Evolutionary conservation across 2,113 vertebrate genomes (phyloP), one percentile per base, ranked within the genome.

Genomic region (Acrocephalus kingi): DNA sequence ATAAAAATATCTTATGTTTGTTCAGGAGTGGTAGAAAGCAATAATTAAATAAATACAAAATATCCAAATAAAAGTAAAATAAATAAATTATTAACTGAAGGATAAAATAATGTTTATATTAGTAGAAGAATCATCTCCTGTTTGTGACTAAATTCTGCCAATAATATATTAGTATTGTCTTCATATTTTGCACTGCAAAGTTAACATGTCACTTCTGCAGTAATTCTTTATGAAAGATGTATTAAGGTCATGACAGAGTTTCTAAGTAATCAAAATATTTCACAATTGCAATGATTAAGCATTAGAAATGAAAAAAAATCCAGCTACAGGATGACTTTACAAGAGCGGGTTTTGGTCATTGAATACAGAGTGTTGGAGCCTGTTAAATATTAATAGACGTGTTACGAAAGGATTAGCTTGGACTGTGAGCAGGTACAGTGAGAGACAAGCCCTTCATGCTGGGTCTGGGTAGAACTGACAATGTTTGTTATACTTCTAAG

Each of bases 181-280:
- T 83, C 55, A 58, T 84, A 84, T 71, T 93, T 95, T 88, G 46
- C 33, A 62, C 33, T 62, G 59, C 15, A n/a, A 84, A 96, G 92
- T 87, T 84, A 95, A 79, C 69, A 87, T 78, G 61, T 69, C 76
- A 61, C 17, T 79, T 84, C 58, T 76, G 49, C 74, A 49, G 37
- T 84, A 87, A 75, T 76, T 87, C 61, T 76, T 69, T 82, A 72
- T 0, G 2, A 90, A 84, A 87, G 39, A 79, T 72, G 13, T 62
- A 89, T 82, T 84, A 95, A 94, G 62, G 61, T 84, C 69, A 69
- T 27, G 45, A 54, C 87, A 94, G 58, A 81, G 92, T 73, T 94
- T 89, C 56, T 76, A 91, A 73, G 41, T 61, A 94, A 89, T 87
- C 62, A 96, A 78, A 94, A 49, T 78, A 84, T 79, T 94, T 93